Percentiles rank a stretch among this genome's conserved stretches.
Evolutionary conservation across 2,888 invertebrate genomes (phyloP).

Genomic region (Acleris laterana): DNA sequence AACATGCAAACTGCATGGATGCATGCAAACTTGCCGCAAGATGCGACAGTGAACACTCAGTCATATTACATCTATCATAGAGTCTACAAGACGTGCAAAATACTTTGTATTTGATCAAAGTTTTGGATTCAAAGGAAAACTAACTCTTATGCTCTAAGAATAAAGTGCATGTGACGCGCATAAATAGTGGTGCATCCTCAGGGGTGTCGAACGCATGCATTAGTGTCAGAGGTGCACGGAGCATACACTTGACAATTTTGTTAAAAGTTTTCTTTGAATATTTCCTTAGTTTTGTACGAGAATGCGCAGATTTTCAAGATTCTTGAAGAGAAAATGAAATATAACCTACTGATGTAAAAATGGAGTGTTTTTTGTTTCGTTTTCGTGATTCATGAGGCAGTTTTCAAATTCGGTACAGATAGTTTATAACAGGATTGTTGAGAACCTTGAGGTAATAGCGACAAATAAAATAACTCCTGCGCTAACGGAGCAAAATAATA

Average conservation of each 20-base stretch:
- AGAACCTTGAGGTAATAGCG: no score
- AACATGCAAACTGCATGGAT: slow-evolving; percentile 10
- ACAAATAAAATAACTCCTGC: no score
- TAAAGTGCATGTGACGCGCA: slow-evolving; percentile 3
- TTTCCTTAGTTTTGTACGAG: slow-evolving; percentile 7
- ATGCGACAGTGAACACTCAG: slow-evolving; percentile 1
- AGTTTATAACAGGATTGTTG: no score
- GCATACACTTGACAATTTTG: slow-evolving; percentile 31
- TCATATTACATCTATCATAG: slow-evolving; percentile 2
- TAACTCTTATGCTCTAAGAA: neutral
- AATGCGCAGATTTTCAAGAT: no score
- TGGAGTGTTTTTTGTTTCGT: no score
- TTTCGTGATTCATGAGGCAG: no score
- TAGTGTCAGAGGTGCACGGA: slow-evolving; percentile 16
- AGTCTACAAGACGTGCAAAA: slow-evolving; percentile 11
- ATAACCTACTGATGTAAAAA: no score
- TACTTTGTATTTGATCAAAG: slow-evolving; percentile 6
- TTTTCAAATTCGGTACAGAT: no score
- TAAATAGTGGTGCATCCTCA: slow-evolving; percentile 11
- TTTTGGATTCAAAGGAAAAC: slow-evolving; percentile 1
- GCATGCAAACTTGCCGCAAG: slow-evolving; percentile 7
- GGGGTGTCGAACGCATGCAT: slow-evolving; percentile 29
- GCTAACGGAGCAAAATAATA: no score
- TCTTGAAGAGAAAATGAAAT: no score
- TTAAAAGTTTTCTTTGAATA: slow-evolving; percentile 24